Percentiles rank a stretch among this genome's conserved stretches.
These are phyloP conservation scores for Aptenodytes patagonicus DNA, from an alignment of 2,113 vertebrate genomes.

Conservation along the genomic window DNA sequence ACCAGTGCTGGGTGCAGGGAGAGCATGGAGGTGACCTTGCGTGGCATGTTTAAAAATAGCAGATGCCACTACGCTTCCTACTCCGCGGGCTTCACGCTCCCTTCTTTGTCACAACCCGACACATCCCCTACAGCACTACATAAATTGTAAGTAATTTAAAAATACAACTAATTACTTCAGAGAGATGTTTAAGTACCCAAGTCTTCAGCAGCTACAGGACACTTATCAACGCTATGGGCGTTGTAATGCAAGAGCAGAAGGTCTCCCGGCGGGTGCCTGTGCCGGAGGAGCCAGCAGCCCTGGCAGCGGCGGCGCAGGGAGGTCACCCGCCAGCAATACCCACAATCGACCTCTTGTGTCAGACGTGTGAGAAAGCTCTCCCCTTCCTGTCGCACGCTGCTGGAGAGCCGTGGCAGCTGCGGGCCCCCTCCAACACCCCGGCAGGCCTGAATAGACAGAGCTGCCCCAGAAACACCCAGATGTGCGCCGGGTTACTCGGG, in stretches of 20 bases:
- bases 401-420: slow-evolving; percentile 40
- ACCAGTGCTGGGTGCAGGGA: fast-evolving
- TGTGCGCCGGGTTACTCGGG: neutral
- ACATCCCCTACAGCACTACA: slow-evolving; percentile 1
- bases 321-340: slow-evolving; percentile 19
- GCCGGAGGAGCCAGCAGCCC: neutral
- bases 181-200: neutral
- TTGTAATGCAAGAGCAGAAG: slow-evolving; percentile 17
- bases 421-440: neutral
- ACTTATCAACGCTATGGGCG: neutral
- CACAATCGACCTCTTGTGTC: slow-evolving; percentile 56
- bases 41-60: neutral
- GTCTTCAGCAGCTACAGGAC: neutral
- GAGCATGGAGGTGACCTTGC: neutral
- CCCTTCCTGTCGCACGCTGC: slow-evolving; percentile 67
- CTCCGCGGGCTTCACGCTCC: neutral
- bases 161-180: neutral
- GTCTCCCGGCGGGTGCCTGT: neutral
- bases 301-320: neutral
- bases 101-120: neutral
- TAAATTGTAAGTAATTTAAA: slow-evolving; percentile 4
- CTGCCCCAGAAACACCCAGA: slow-evolving; percentile 27
- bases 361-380: slow-evolving; percentile 59
- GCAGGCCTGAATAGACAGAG: slow-evolving; percentile 46
- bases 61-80: neutral